Evolutionary conservation across 2,888 invertebrate species (phyloP), one percentile per base, ranked within the genome.

Genomic region (Thumatha senex): DNA sequence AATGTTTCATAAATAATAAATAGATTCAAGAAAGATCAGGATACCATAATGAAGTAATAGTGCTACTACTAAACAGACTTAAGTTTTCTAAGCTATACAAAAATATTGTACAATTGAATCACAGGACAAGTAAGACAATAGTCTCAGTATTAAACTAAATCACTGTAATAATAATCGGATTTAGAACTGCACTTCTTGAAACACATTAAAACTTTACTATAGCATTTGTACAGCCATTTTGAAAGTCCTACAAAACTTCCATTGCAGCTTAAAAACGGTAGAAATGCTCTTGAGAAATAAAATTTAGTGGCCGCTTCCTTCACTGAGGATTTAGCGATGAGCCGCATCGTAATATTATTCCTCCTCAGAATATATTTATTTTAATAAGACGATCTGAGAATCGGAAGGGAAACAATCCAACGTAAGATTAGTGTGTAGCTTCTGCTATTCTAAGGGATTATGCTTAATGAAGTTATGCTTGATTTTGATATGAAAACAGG

Each of bases 381-480:
- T 82, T 82, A 83, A 82, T 82, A 79, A 79, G 74, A 65, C 65
- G 67, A 69, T 76, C 70, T 72, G 69, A 65, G 72, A 67, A 67
- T 42, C 11, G 41, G 15, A n/a, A 61, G 55, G 66, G 63, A 65
- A 54, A 52, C 48, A 54, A 59, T 68, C 54, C 45, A 1, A 58
- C 61, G 69, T 54, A 64, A 68, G 67, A 55, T 63, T 72, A 59
- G 48, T 61, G 45, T 70, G 60, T 48, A 59, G 30, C 39, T 15
- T 41, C 40, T 33, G 46, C 39, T 34, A 34, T 39, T 48, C 2
- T 9, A 38, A 9, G n/a, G 14, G 46, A 46, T 46, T 48, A 33
- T 12, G 39, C 2, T 14, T 49, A 49, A 47, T 43, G 35, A 29
- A 48, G 38, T 48, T 43, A 33, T 42, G 30, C 38, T 24, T 18